Conservation (phyloP, 1,140 invertebrate species). For the Branchinecta lindahli region DNA sequence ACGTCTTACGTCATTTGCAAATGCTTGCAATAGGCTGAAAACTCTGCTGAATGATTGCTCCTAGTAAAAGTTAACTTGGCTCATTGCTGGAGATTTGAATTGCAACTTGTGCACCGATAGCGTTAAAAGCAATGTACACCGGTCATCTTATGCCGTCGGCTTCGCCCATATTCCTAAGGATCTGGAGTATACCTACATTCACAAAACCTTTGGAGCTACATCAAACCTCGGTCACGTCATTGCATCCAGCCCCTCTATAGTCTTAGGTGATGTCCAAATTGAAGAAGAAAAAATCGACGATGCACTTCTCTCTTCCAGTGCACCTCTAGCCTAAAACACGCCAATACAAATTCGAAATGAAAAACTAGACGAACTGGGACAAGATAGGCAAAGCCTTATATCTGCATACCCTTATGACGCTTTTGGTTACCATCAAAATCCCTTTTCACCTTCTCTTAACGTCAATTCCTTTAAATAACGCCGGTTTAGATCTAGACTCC, state of each 20-base stretch:
- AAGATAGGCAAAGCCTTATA: too few relatives aligned
- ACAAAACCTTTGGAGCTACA: background rate
- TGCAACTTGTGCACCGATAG: background rate
- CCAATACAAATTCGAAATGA: too few relatives aligned
- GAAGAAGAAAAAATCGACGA: background rate
- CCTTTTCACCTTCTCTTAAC: background rate
- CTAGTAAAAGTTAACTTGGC: background rate
- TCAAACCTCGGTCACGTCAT: background rate
- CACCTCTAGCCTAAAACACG: background rate
- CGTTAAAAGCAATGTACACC: background rate
- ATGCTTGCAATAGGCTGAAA: background rate
- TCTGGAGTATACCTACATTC: background rate
- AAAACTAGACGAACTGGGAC: too few relatives aligned
- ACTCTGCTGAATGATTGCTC: background rate
- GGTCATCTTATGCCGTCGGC: background rate
- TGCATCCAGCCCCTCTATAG: background rate
- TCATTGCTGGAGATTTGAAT: background rate
- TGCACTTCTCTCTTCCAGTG: too few relatives aligned
- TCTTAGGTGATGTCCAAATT: background rate
- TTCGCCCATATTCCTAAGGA: background rate
- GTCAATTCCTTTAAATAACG: background rate
- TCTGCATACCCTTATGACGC: too few relatives aligned
- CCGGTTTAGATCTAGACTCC: background rate
- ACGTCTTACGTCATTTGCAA: background rate
- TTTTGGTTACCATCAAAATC: too few relatives aligned